A percentile compares a stretch with the other conserved stretches of the same genome.
phyloP scores from a whole-genome alignment of 1,140 invertebrate species.

The Antheraea mylitta region DNA sequence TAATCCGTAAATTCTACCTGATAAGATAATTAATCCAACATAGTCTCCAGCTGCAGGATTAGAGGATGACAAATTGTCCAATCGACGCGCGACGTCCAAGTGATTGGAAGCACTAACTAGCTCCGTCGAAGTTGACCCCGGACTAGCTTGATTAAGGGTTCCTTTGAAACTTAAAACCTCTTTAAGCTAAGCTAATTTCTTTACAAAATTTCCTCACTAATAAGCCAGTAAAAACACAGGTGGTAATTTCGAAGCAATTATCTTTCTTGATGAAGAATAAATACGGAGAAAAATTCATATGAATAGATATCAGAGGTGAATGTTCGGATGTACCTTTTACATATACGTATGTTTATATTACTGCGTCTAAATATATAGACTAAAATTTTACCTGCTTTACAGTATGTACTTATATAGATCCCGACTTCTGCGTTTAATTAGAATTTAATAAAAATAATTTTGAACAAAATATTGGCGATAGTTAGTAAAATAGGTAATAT shows the following conservation, averaged over 20 bases:
- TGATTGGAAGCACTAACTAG: background rate
- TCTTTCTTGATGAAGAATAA: background rate
- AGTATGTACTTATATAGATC: too few relatives aligned
- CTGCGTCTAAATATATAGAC: too few relatives aligned
- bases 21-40: background rate
- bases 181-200: background rate
- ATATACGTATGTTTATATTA: too few relatives aligned
- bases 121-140: too few relatives aligned
- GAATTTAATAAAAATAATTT: too few relatives aligned
- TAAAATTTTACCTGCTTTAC: too few relatives aligned
- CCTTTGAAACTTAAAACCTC: background rate
- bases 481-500: too few relatives aligned
- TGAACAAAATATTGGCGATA: too few relatives aligned
- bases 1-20: background rate
- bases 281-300: background rate
- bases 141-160: slow-evolving; percentile 1
- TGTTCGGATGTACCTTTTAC: too few relatives aligned
- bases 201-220: background rate
- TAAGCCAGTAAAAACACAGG: background rate
- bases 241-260: background rate
- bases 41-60: background rate
- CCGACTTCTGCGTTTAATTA: too few relatives aligned
- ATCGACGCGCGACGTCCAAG: background rate
- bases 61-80: background rate
- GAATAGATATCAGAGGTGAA: too few relatives aligned